Evolutionary conservation across 2,113 vertebrate species (phyloP).

Genomic region (Plecturocebus donacophilus): DNA sequence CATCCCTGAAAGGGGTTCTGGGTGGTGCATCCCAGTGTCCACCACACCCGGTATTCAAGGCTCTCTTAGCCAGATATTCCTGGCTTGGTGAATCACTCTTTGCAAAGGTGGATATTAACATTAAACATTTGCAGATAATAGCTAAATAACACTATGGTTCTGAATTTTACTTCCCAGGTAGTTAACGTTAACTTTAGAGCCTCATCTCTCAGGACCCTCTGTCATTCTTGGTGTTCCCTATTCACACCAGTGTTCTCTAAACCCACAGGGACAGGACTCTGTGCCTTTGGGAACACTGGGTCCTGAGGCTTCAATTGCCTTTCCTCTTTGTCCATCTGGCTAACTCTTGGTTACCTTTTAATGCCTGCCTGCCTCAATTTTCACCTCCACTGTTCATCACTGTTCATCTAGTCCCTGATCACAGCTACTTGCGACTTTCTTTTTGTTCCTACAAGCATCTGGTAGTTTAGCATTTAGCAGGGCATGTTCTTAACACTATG

Average conservation of each 20-base stretch:
- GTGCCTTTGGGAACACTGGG: neutral
- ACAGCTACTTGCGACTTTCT: neutral
- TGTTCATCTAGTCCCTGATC: neutral
- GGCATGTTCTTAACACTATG: neutral
- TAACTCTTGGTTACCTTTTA: neutral
- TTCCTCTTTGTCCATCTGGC: neutral
- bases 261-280: neutral
- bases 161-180: neutral
- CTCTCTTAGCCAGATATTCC: neutral
- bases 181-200: neutral
- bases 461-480: neutral
- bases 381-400: neutral
- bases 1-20: neutral
- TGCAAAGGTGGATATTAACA: slow-evolving; percentile 19
- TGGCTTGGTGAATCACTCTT: neutral
- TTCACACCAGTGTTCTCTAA: neutral
- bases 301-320: neutral
- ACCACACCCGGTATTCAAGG: neutral
- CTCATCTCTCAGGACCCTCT: neutral
- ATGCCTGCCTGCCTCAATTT: neutral
- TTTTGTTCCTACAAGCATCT: neutral
- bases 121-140: neutral
- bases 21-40: neutral
- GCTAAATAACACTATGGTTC: neutral
- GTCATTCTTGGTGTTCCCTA: rapidly evolving